Percentiles rank a stretch among this genome's conserved stretches.
These are phyloP conservation scores for Aricia artaxerxes DNA, from an alignment of 2,888 invertebrate species.

Conservation along the genomic window DNA sequence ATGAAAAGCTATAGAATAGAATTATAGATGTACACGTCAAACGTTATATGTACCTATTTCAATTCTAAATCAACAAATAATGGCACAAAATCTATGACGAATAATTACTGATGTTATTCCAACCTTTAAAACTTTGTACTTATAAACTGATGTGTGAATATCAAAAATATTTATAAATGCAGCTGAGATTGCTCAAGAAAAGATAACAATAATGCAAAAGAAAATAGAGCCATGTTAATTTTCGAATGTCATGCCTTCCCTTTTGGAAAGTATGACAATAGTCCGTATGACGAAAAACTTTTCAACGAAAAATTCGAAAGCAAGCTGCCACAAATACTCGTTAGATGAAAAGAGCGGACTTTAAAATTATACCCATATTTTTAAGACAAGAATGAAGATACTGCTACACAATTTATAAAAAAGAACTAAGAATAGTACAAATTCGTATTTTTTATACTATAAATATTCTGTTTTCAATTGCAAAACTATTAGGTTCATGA, in stretches of 20 bases:
- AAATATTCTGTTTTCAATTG: not conserved
- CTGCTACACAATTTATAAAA: not conserved
- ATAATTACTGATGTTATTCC: not conserved
- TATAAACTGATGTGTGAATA: not conserved
- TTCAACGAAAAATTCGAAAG: conserved; percentile 25
- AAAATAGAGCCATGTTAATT: conserved; percentile 2
- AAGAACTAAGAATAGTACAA: not conserved
- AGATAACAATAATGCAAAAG: not conserved
- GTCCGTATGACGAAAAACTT: conserved; percentile 30
- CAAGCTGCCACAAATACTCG: conserved; percentile 14
- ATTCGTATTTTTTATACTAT: not conserved
- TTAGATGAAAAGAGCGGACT: conserved; percentile 20
- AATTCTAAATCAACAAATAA: conserved; percentile 24
- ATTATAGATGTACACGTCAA: not conserved
- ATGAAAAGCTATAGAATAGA: not conserved
- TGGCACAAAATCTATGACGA: not conserved
- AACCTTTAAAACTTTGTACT: conserved; percentile 17
- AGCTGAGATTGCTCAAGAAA: not conserved
- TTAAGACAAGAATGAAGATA: conserved; percentile 10
- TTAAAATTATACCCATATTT: conserved; percentile 12
- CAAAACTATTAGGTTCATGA: not conserved
- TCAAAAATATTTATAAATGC: not conserved
- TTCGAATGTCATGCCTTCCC: conserved; percentile 8
- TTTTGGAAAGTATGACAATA: conserved; percentile 25
- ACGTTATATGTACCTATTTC: not conserved